Conservation (phyloP, 2,113 vertebrate genomes). For the Pholis gunnellus region DNA sequence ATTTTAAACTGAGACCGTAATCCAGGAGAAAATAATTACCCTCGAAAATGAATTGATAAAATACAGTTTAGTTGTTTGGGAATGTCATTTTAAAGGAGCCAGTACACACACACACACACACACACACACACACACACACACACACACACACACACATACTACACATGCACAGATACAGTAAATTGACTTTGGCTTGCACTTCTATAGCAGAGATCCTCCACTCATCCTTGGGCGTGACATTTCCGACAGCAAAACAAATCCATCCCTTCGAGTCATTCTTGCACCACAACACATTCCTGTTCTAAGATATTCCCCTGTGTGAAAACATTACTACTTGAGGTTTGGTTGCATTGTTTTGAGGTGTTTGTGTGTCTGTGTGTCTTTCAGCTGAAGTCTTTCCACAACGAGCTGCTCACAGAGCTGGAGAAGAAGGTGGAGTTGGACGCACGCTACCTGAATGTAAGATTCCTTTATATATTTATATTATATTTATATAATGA, state of each 20-base stretch:
- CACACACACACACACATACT: constrained; percentile 4
- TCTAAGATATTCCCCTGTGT: not conserved
- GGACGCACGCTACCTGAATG: constrained; percentile 96
- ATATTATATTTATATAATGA: no score
- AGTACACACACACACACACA: no score
- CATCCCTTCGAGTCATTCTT: not conserved
- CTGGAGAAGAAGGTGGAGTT: constrained; percentile 99
- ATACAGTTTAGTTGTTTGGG: no score
- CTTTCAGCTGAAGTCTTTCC: constrained; percentile 95
- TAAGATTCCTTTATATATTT: constrained; percentile 77
- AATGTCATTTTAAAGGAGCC: no score
- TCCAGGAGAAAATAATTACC: no score
- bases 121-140: no score
- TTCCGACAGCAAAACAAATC: constrained; percentile 2
- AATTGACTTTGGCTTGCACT: not conserved
- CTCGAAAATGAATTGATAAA: no score
- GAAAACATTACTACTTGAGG: not conserved
- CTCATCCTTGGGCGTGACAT: constrained; percentile 17
- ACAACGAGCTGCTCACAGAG: constrained; percentile 95
- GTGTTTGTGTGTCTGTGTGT: constrained; percentile 28
- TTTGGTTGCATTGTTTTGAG: constrained; percentile 2
- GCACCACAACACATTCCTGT: constrained; percentile 3
- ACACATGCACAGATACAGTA: not conserved
- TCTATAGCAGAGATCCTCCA: constrained; percentile 3
- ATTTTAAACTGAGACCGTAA: no score